Conservation (phyloP, 2,888 invertebrate genomes). For the Tenodera sinensis region DNA sequence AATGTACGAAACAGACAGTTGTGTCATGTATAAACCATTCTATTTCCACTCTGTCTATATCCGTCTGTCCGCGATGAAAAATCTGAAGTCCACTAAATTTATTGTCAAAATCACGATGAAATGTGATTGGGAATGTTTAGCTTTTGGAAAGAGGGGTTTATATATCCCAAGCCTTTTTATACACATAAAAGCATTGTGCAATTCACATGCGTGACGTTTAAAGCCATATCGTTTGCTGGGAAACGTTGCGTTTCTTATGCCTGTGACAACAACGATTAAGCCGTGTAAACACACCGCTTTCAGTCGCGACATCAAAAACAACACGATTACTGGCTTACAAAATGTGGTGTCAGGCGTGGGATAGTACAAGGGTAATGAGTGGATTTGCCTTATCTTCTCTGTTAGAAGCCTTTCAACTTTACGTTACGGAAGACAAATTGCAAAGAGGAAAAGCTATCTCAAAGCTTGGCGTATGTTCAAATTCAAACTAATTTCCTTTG, state of each 20-base stretch:
- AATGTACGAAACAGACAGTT: too few species aligned
- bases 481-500: neutral
- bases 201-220: neutral
- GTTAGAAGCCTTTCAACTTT: neutral
- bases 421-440: neutral
- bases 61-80: too few species aligned
- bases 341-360: neutral
- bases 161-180: neutral
- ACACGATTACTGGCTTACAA: neutral
- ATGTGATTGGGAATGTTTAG: neutral
- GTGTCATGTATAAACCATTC: too few species aligned
- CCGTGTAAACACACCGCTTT: neutral
- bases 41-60: too few species aligned
- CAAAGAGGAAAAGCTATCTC: neutral
- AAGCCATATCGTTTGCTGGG: neutral
- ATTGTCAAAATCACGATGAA: neutral
- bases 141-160: neutral
- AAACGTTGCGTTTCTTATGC: neutral
- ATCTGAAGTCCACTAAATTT: too few species aligned
- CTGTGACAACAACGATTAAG: neutral
- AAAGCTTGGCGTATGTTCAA: neutral
- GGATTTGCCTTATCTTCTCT: neutral
- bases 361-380: neutral
- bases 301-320: neutral
- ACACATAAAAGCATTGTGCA: neutral